phyloP scores from a whole-genome alignment of 2,888 invertebrate genomes.

The Tethea ocularis region DNA sequence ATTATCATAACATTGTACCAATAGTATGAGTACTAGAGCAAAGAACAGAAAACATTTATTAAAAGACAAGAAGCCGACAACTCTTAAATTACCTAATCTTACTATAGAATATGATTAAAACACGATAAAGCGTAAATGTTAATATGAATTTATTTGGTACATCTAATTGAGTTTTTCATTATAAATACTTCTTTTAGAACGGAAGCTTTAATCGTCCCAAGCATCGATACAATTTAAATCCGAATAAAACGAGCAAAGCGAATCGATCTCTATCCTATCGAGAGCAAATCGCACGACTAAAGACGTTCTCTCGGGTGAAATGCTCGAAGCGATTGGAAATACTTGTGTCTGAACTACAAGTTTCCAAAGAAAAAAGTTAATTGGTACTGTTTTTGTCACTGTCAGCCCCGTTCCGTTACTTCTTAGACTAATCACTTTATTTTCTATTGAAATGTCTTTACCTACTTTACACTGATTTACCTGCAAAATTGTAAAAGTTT shows the following conservation, averaged over 20 bases:
- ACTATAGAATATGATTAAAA: too few relatives aligned
- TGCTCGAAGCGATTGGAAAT: conserved; percentile 71
- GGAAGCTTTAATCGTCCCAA: conserved; percentile 75
- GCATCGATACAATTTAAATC: conserved; percentile 81
- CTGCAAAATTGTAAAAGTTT: conserved; percentile 46
- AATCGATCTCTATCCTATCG: conserved; percentile 78
- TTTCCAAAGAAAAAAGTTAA: conserved; percentile 74
- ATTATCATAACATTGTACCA: not conserved
- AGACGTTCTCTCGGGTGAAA: conserved; percentile 73
- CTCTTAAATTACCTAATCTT: too few relatives aligned
- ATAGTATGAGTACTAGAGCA: not conserved
- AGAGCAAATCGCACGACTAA: conserved; percentile 78
- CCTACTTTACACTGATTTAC: conserved; percentile 50
- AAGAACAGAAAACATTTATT: not conserved
- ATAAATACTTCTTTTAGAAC: conserved; percentile 48
- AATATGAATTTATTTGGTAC: conserved; percentile 38
- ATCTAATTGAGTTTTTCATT: conserved; percentile 64
- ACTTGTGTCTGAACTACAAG: conserved; percentile 58
- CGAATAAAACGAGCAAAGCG: conserved; percentile 75
- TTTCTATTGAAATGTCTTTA: conserved; percentile 50
- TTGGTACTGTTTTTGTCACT: conserved; percentile 76
- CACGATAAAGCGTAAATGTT: conserved; percentile 8
- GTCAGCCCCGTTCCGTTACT: conserved; percentile 58
- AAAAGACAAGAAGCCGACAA: not conserved
- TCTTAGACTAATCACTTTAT: conserved; percentile 65